Percentiles rank a stretch among this genome's conserved stretches.
phyloP scores from a whole-genome alignment of 2,113 vertebrate genomes.

The Origma solitaria region DNA sequence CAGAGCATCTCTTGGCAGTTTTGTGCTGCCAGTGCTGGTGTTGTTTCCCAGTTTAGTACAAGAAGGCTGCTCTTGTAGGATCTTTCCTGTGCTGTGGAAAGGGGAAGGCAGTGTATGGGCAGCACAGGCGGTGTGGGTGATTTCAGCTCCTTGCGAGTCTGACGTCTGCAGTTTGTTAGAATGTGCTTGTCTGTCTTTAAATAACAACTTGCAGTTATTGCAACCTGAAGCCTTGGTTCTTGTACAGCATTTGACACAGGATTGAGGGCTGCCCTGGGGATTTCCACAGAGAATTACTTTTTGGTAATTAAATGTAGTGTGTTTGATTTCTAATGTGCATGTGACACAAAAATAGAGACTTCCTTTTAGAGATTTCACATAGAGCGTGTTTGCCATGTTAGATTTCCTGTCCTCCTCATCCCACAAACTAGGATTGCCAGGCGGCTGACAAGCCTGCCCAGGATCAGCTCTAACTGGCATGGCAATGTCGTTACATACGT shows the following conservation, averaged over 20 bases:
- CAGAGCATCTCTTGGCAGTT: not conserved
- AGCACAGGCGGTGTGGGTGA: not conserved
- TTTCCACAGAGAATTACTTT: not conserved
- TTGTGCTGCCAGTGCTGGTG: not conserved
- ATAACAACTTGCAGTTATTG: not conserved
- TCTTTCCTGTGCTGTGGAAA: not conserved
- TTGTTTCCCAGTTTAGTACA: not conserved
- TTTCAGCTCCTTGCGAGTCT: not conserved
- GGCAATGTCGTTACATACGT: not conserved
- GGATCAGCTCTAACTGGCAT: not conserved
- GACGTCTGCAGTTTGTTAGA: not conserved
- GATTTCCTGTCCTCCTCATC: not conserved
- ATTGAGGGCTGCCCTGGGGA: not conserved
- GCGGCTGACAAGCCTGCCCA: not conserved
- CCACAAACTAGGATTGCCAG: not conserved
- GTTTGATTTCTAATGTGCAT: not conserved
- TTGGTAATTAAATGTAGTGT: not conserved
- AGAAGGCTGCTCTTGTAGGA: not conserved
- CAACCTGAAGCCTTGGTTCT: not conserved
- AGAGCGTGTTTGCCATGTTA: not conserved
- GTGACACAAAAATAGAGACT: not conserved
- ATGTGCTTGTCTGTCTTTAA: not conserved
- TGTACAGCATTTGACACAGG: not conserved
- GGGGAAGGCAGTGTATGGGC: not conserved
- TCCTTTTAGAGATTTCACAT: not conserved